These are phyloP conservation scores for Chascanopsetta lugubris DNA, from an alignment of 2,113 vertebrate genomes.

Conservation along the genomic window DNA sequence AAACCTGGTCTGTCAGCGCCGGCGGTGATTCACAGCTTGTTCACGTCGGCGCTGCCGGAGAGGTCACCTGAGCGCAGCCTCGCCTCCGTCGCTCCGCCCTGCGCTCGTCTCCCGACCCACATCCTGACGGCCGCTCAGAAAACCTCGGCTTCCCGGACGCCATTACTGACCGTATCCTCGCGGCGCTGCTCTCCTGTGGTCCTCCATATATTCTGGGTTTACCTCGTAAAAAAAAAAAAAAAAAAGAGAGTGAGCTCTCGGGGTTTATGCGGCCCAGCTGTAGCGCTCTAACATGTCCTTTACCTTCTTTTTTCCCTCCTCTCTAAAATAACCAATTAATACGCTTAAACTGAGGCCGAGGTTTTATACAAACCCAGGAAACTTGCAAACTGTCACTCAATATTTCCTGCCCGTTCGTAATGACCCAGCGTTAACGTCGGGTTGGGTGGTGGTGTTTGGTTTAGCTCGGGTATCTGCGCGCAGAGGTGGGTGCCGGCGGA, in stretches of 20 bases:
- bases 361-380: slow-evolving; percentile 67
- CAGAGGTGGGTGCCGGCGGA: slow-evolving; percentile 39
- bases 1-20: not conserved
- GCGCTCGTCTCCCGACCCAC: slow-evolving; percentile 15
- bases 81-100: not conserved
- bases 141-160: slow-evolving; percentile 27
- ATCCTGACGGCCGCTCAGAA: slow-evolving; percentile 45
- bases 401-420: slow-evolving; percentile 70
- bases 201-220: slow-evolving; percentile 21
- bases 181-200: slow-evolving; percentile 32
- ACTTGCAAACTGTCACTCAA: slow-evolving; percentile 64
- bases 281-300: slow-evolving; percentile 20
- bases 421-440: slow-evolving; percentile 55
- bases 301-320: not conserved
- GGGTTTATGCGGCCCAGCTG: slow-evolving; percentile 41
- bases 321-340: slow-evolving; percentile 70
- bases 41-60: not conserved
- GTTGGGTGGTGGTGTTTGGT: slow-evolving; percentile 60
- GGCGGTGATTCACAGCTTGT: slow-evolving; percentile 9
- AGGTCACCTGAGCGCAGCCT: slow-evolving; percentile 13
- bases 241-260: slow-evolving; percentile 47
- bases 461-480: slow-evolving; percentile 64
- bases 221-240: slow-evolving; percentile 43
- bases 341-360: slow-evolving; percentile 35
- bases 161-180: slow-evolving; percentile 19